Conservation (phyloP, 2,888 invertebrate genomes). For the Hypomecis punctinalis region DNA sequence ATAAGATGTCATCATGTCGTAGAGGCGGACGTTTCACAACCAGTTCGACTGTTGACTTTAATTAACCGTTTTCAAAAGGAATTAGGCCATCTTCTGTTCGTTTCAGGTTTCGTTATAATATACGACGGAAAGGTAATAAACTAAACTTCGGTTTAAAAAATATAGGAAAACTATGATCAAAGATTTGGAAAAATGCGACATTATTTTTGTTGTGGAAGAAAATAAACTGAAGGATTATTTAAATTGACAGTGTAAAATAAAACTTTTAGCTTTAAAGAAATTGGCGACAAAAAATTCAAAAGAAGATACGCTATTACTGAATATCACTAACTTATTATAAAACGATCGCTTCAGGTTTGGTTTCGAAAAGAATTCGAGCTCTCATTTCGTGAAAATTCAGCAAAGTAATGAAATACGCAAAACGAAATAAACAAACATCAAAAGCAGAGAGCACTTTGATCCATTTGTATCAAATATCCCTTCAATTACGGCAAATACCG, state of each 20-base stretch:
- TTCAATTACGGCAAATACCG: slow-evolving; percentile 38
- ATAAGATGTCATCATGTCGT: slow-evolving; percentile 19
- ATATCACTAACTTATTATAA: no score
- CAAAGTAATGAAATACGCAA: slow-evolving; percentile 14
- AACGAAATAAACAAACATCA: slow-evolving; percentile 26
- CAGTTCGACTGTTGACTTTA: slow-evolving; percentile 27
- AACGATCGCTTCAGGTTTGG: neutral
- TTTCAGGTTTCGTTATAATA: slow-evolving; percentile 28
- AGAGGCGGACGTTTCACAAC: slow-evolving; percentile 31
- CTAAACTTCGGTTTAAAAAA: no score
- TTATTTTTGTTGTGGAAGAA: no score
- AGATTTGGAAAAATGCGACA: no score
- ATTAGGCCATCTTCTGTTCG: slow-evolving; percentile 37
- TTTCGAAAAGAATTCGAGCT: neutral
- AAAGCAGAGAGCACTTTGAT: slow-evolving; percentile 39
- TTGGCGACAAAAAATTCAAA: no score
- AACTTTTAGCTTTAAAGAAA: no score
- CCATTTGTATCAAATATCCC: slow-evolving; percentile 37
- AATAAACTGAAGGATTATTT: no score
- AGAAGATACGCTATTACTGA: no score
- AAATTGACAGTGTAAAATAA: no score
- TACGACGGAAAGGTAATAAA: no score
- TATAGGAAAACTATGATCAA: no score
- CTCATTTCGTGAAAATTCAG: neutral
- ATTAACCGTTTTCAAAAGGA: slow-evolving; percentile 36